Percentiles rank a stretch among this genome's conserved stretches.
Evolutionary conservation across 2,888 invertebrate genomes (phyloP).

Genomic region (Pantelozetes paolii): DNA sequence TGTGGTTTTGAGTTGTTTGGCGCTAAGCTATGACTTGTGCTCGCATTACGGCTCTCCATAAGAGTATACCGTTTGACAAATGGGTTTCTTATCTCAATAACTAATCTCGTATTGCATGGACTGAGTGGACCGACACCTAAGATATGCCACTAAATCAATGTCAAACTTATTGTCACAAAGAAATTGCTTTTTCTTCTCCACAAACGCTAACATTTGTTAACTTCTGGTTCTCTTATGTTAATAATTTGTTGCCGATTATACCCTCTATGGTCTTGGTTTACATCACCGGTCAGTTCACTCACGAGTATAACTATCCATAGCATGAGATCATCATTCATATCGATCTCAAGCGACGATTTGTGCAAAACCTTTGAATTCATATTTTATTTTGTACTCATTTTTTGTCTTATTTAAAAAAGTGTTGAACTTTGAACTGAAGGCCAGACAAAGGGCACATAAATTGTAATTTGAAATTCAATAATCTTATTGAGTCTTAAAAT

Average conservation of each 20-base stretch:
- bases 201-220: not conserved
- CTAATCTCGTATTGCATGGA: conserved; percentile 7
- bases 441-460: too few species aligned
- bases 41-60: conserved; percentile 12
- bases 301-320: not conserved
- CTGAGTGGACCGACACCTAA: conserved; percentile 7
- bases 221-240: not conserved
- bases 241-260: not conserved
- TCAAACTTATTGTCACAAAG: conserved; percentile 1
- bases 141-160: conserved; percentile 21
- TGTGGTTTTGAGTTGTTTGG: conserved; percentile 27
- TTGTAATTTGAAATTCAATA: too few species aligned
- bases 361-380: not conserved
- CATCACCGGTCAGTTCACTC: conserved; percentile 16
- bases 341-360: conserved; percentile 3
- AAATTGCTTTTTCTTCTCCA: not conserved
- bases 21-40: conserved; percentile 23
- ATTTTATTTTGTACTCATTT: not conserved
- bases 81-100: conserved; percentile 13
- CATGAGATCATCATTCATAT: not conserved
- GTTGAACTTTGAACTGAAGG: too few species aligned
- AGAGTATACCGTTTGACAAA: conserved; percentile 6
- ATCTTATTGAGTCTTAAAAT: too few species aligned
- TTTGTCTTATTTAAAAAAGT: not conserved
- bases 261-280: not conserved